Evolutionary conservation across 1,140 invertebrate genomes (phyloP).

Genomic region (Ericerus pela): DNA sequence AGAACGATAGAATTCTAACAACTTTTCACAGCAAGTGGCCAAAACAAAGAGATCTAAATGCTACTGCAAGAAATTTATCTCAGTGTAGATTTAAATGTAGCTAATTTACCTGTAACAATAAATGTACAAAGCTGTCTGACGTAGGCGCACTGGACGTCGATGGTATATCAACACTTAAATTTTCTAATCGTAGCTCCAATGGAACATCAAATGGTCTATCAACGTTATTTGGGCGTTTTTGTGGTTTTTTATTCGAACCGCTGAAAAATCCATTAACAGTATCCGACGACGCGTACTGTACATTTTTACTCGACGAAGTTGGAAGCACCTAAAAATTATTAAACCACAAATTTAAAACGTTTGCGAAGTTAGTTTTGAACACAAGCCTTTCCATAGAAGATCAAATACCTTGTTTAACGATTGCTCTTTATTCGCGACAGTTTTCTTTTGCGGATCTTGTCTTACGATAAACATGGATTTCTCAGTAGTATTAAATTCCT

Average conservation of each 20-base stretch:
- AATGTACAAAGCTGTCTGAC: conserved; percentile 50
- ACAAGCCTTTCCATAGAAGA: not conserved
- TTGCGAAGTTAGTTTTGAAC: no score
- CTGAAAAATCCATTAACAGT: conserved; percentile 7
- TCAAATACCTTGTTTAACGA: conserved; percentile 14
- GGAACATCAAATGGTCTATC: conserved; percentile 44
- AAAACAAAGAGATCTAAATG: no score
- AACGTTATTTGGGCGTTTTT: not conserved
- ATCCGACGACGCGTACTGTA: conserved; percentile 34
- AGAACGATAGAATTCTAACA: no score
- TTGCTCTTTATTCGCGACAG: conserved; percentile 26
- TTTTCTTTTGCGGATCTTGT: conserved; percentile 33
- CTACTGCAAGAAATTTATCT: no score
- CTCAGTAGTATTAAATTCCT: conserved; percentile 35
- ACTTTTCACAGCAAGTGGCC: no score
- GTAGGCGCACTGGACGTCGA: conserved; percentile 35
- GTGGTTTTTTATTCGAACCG: not conserved
- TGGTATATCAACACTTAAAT: conserved; percentile 41
- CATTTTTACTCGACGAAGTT: conserved; percentile 27
- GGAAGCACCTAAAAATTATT: conserved; percentile 24
- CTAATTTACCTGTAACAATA: conserved; percentile 40
- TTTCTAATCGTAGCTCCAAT: conserved; percentile 56
- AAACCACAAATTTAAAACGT: no score
- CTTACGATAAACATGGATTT: conserved; percentile 41
- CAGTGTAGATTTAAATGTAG: no score